These are phyloP conservation scores for Malthinus seriepunctatus DNA, from an alignment of 2,888 invertebrate genomes.

Conservation along the genomic window DNA sequence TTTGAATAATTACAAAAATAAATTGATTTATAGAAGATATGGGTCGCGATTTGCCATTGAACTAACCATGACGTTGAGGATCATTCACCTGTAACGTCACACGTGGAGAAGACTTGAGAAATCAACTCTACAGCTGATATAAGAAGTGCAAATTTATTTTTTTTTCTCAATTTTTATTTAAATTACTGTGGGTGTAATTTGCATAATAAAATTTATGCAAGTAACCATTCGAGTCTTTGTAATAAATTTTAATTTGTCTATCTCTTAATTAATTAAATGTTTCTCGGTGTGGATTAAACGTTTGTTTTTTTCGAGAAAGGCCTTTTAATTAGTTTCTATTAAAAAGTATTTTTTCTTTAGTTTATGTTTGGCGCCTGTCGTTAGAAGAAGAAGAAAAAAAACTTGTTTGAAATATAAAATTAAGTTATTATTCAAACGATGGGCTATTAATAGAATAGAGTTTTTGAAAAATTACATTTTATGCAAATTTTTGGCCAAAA, in stretches of 20 bases:
- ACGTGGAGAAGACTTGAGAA: conserved; percentile 47
- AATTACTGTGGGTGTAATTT: conserved; percentile 9
- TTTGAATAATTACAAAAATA: conserved; percentile 11
- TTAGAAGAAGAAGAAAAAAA: not conserved
- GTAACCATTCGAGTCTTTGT: too few species aligned
- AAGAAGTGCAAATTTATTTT: conserved; percentile 33
- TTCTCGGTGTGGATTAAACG: not conserved
- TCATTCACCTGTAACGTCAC: conserved; percentile 58
- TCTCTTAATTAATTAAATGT: not conserved
- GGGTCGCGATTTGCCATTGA: conserved; percentile 59
- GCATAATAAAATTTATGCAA: too few species aligned
- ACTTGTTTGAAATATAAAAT: not conserved
- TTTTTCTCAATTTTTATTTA: not conserved
- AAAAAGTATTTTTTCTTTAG: not conserved
- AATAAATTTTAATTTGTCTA: not conserved
- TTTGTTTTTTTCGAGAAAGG: not conserved
- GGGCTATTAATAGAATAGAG: too few species aligned
- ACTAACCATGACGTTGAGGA: conserved; percentile 54
- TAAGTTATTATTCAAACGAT: not conserved
- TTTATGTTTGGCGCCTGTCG: not conserved
- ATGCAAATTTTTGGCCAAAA: too few species aligned
- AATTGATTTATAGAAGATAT: conserved; percentile 43
- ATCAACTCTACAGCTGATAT: conserved; percentile 43
- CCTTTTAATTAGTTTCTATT: conserved; percentile 1
- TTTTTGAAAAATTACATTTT: too few species aligned